Evolutionary conservation across 2,888 invertebrate genomes (phyloP).

Genomic region (Clistopyga incitator): DNA sequence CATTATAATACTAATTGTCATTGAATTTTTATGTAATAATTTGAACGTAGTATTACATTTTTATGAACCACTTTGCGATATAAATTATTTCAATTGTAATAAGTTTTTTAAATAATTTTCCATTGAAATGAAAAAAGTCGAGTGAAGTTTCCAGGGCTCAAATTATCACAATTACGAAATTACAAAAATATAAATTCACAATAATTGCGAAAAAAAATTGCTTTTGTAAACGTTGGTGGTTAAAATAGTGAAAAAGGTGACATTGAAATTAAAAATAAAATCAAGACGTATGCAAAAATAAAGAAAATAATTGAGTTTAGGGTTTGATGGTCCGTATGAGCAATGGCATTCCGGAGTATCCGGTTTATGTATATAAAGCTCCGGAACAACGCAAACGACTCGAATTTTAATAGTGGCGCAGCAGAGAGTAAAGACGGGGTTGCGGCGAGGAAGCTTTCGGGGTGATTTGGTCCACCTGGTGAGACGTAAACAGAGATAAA

Average conservation of each 20-base stretch:
- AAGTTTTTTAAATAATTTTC: too few species aligned
- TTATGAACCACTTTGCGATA: too few species aligned
- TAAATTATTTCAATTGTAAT: too few species aligned
- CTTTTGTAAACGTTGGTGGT: too few species aligned
- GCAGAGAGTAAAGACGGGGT: constrained; percentile 31
- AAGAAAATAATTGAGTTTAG: constrained; percentile 1
- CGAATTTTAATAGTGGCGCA: constrained; percentile 73
- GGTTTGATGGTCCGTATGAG: background rate
- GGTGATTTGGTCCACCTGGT: constrained; percentile 81
- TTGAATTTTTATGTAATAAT: too few species aligned
- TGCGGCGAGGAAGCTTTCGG: constrained; percentile 52
- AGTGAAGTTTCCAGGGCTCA: too few species aligned
- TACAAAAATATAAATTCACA: too few species aligned
- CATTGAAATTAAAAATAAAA: background rate
- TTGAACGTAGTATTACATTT: too few species aligned
- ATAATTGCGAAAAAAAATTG: too few species aligned
- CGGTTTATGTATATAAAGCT: constrained; percentile 40
- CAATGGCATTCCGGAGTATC: constrained; percentile 17
- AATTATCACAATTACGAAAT: too few species aligned
- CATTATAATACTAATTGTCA: too few species aligned
- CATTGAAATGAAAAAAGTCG: too few species aligned
- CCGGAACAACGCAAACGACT: constrained; percentile 72
- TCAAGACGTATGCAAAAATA: background rate
- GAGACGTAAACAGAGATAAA: constrained; percentile 77
- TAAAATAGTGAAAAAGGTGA: background rate